These are phyloP conservation scores for Eupithecia exiguata DNA, from an alignment of 2,888 invertebrate species.

Conservation along the genomic window DNA sequence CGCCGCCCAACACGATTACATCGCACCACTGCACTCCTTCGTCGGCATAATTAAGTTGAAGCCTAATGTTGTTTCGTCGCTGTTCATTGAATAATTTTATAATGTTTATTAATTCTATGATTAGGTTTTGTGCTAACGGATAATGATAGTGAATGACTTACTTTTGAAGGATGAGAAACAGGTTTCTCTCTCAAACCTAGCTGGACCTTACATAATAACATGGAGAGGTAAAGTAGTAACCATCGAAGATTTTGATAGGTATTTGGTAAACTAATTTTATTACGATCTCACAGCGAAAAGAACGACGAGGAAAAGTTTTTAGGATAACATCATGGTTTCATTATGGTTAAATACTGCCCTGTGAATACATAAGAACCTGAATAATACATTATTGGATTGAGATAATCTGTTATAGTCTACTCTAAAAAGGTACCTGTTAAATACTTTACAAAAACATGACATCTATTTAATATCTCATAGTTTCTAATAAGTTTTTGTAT, in stretches of 20 bases:
- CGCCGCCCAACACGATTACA: not conserved
- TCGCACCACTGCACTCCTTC: not conserved
- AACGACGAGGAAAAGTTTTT: no score
- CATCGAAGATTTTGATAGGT: not conserved
- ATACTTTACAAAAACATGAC: not conserved
- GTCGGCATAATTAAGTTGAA: not conserved
- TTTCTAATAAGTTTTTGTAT: no score
- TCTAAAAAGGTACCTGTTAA: not conserved
- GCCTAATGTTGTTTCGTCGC: not conserved
- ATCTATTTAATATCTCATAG: no score
- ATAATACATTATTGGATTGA: not conserved
- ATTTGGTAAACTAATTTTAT: not conserved
- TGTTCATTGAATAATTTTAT: not conserved
- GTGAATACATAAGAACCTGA: not conserved
- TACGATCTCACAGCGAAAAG: no score
- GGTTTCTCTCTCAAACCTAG: not conserved
- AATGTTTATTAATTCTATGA: not conserved
- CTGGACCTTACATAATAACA: not conserved
- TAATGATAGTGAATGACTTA: not conserved
- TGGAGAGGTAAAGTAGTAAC: not conserved
- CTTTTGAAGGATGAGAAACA: not conserved
- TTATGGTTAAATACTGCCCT: no score
- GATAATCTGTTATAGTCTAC: not conserved
- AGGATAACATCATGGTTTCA: no score
- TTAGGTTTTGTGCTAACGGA: not conserved